phyloP scores from a whole-genome alignment of 2,888 invertebrate genomes.

The Nephrocerus scutellatus region DNA sequence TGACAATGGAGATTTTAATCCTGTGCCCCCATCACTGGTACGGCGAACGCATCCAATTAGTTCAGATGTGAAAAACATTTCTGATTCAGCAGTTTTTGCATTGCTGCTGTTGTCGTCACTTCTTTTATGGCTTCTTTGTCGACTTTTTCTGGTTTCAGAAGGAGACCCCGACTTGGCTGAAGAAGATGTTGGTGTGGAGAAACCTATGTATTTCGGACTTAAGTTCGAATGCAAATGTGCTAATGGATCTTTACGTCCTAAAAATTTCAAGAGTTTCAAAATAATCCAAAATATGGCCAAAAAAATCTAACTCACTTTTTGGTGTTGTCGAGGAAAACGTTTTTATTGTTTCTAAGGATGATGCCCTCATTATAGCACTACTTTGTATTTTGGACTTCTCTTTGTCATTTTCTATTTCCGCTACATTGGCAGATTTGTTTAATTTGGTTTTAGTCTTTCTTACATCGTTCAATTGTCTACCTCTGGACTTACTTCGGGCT shows the following conservation, averaged over 20 bases:
- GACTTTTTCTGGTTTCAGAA: slow-evolving; percentile 26
- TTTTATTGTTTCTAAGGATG: slow-evolving; percentile 6
- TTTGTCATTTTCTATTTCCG: slow-evolving; percentile 16
- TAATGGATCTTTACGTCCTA: slow-evolving; percentile 33
- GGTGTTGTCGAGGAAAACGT: slow-evolving; percentile 24
- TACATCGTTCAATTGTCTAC: slow-evolving; percentile 9
- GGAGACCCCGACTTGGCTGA: slow-evolving; percentile 20
- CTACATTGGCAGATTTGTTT: slow-evolving; percentile 7
- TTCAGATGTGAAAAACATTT: too few species aligned
- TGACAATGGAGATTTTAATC: slow-evolving; percentile 17
- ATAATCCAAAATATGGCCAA: slow-evolving; percentile 4
- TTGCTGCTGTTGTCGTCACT: slow-evolving; percentile 11
- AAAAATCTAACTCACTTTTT: slow-evolving; percentile 23
- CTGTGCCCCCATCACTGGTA: slow-evolving; percentile 7
- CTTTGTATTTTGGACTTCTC: too few species aligned
- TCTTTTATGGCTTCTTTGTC: slow-evolving; percentile 21
- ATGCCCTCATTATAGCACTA: too few species aligned
- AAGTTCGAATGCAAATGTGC: slow-evolving; percentile 38
- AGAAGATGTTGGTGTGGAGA: slow-evolving; percentile 21
- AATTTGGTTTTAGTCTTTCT: slow-evolving; percentile 3
- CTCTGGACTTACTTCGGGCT: slow-evolving; percentile 10
- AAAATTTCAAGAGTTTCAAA: slow-evolving; percentile 9
- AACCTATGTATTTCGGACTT: slow-evolving; percentile 44
- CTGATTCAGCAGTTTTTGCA: slow-evolving; percentile 9
- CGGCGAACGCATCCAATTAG: slow-evolving; percentile 22